Conservation (phyloP, 2,797 vertebrate species). For the Buceros bicornis region DNA sequence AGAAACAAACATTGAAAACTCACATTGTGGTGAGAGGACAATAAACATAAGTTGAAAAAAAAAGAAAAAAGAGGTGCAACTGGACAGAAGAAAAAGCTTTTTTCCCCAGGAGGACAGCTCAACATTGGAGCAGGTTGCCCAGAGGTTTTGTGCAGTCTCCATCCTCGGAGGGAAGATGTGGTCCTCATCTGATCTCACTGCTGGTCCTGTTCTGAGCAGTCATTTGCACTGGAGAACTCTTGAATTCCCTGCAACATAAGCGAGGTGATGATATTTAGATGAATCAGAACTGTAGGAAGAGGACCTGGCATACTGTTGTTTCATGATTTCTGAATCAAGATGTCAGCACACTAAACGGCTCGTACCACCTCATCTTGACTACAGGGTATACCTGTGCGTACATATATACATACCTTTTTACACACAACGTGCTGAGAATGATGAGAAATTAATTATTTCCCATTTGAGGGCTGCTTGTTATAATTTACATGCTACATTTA, state of each 20-base stretch:
- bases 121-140: not conserved
- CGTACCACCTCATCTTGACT: not conserved
- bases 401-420: not conserved
- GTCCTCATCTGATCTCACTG: not conserved
- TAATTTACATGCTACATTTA: conserved; percentile 25
- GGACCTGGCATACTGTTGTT: not conserved
- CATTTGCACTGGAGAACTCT: not conserved
- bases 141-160: not conserved
- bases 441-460: conserved; percentile 28
- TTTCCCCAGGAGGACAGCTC: not conserved
- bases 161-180: not conserved
- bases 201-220: not conserved
- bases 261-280: not conserved
- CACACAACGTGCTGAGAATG: not conserved
- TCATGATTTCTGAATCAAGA: not conserved
- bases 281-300: not conserved
- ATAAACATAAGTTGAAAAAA: not conserved
- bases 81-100: not conserved
- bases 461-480: not conserved
- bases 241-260: not conserved
- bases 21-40: not conserved
- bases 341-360: not conserved
- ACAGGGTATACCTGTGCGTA: fast-evolving
- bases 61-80: not conserved
- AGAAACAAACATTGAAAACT: not conserved